These are phyloP conservation scores for Echinometra lucunter DNA, from an alignment of 53 echinoderm and acorn worm species.

Conservation along the genomic window DNA sequence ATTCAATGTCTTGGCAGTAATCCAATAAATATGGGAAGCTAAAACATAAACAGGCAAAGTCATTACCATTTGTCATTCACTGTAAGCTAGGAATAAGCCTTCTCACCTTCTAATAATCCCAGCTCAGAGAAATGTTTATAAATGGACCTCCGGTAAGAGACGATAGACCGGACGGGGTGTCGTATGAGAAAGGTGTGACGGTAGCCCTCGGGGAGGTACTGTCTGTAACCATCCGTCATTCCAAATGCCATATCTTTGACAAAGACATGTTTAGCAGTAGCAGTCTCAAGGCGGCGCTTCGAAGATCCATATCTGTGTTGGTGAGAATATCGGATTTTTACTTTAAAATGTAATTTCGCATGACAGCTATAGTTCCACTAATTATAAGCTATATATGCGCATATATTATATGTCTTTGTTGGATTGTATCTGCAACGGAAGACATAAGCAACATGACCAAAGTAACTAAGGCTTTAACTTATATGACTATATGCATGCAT, in stretches of 20 bases:
- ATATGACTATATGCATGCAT: no score
- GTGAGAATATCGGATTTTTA: neutral
- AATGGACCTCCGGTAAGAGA: slow-evolving; percentile 32
- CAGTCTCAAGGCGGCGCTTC: slow-evolving; percentile 5
- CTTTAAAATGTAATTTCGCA: no score
- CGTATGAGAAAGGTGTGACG: slow-evolving; percentile 63
- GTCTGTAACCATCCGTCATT: neutral
- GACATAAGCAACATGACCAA: no score
- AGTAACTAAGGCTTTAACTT: no score
- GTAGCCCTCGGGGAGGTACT: slow-evolving; percentile 43
- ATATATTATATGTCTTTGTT: no score
- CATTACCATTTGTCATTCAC: no score
- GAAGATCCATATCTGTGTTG: slow-evolving; percentile 16
- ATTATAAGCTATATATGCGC: no score
- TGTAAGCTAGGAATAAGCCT: neutral
- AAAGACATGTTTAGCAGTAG: slow-evolving; percentile 20
- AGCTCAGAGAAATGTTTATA: slow-evolving; percentile 39
- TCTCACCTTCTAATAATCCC: slow-evolving; percentile 26
- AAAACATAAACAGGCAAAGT: no score
- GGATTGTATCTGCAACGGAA: no score
- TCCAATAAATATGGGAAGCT: no score
- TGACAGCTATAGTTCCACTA: no score
- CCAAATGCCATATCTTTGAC: slow-evolving; percentile 49
- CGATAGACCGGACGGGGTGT: neutral
- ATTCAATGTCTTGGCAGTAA: no score